phyloP scores from a whole-genome alignment of 2,797 vertebrate species.

The Gymnoscopelus microlampas region DNA sequence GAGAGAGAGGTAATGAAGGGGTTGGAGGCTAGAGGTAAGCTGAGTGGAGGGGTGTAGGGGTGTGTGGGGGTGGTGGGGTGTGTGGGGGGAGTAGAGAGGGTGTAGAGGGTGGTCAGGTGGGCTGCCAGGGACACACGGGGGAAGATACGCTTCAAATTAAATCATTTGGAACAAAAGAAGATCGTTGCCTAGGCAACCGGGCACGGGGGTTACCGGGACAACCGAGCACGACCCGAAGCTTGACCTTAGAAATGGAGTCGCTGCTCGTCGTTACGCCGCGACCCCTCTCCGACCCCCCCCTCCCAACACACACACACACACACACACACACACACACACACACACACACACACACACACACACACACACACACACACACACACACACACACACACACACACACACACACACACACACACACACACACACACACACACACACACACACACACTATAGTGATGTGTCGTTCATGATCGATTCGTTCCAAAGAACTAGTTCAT shows the following conservation, averaged over 20 bases:
- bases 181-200: slow-evolving; percentile 82
- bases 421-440: too few species aligned
- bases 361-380: too few species aligned
- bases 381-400: too few species aligned
- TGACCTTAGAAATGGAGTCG: slow-evolving; percentile 78
- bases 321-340: slow-evolving; percentile 22
- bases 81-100: too few species aligned
- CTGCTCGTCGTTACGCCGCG: slow-evolving; percentile 26
- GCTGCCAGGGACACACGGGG: slow-evolving; percentile 22
- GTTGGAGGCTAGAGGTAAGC: slow-evolving; percentile 33
- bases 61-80: slow-evolving; percentile 33
- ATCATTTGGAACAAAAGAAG: slow-evolving; percentile 82
- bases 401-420: too few species aligned
- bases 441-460: too few species aligned
- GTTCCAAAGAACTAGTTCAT: too few species aligned
- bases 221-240: slow-evolving; percentile 79
- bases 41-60: slow-evolving; percentile 25
- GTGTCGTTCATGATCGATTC: too few species aligned
- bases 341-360: not conserved
- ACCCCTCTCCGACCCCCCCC: slow-evolving; percentile 15
- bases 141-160: slow-evolving; percentile 81
- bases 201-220: slow-evolving; percentile 72
- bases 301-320: slow-evolving; percentile 5
- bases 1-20: slow-evolving; percentile 1
- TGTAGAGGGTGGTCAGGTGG: slow-evolving; percentile 2